A percentile compares a stretch with the other conserved stretches of the same genome.
Evolutionary conservation across 1,140 invertebrate genomes (phyloP).

Genomic region (Drosophila melanica): DNA sequence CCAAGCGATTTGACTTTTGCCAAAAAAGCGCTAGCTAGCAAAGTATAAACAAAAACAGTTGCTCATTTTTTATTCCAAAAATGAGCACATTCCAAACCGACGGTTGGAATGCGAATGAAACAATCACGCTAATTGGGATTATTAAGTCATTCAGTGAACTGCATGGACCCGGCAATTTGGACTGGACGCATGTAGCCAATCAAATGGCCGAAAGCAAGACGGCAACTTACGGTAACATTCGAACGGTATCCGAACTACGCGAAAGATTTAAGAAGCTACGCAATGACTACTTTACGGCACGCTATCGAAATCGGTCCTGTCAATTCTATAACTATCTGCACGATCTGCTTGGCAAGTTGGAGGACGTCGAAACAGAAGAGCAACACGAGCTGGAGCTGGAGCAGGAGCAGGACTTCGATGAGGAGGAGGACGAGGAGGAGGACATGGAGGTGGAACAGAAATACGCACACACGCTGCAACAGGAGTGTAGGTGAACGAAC

Average conservation of each 20-base stretch:
- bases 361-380: not conserved
- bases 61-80: not conserved
- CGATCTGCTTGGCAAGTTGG: constrained; percentile 17
- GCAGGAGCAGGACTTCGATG: not conserved
- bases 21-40: not conserved
- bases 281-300: constrained; percentile 24
- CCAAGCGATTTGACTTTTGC: not conserved
- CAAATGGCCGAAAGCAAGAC: constrained; percentile 16
- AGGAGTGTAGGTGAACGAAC: constrained; percentile 34
- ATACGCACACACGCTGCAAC: constrained; percentile 42
- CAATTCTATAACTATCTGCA: constrained; percentile 30
- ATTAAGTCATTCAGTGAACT: constrained; percentile 17
- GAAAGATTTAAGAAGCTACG: constrained; percentile 25
- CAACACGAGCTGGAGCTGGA: no score
- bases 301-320: constrained; percentile 20
- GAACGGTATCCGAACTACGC: constrained; percentile 12
- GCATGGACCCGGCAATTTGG: constrained; percentile 1
- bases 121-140: constrained; percentile 21
- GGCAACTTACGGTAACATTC: not conserved
- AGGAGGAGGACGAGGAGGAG: constrained; percentile 2
- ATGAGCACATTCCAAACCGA: constrained; percentile 25
- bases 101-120: constrained; percentile 31
- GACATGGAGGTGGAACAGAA: constrained; percentile 44
- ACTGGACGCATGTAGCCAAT: constrained; percentile 31
- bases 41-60: constrained; percentile 22